These are phyloP conservation scores for Toxotes jaculatrix DNA, from an alignment of 2,113 vertebrate genomes.

Conservation along the genomic window DNA sequence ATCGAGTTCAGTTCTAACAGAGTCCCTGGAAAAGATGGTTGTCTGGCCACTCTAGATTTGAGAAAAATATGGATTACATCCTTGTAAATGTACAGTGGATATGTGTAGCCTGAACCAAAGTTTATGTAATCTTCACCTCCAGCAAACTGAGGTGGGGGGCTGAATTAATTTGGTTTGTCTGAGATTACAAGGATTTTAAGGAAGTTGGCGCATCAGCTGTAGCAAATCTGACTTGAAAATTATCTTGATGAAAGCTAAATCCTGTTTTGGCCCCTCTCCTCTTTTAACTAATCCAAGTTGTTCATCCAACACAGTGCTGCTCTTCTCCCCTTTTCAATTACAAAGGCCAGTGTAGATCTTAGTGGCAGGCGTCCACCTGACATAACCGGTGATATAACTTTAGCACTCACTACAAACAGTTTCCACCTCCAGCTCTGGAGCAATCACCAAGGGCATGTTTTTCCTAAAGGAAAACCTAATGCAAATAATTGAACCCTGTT, in stretches of 20 bases:
- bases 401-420: conserved; percentile 18
- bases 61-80: neutral
- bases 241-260: conserved; percentile 67
- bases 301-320: conserved; percentile 20
- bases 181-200: conserved; percentile 67
- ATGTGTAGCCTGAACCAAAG: conserved; percentile 2
- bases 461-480: conserved; percentile 50
- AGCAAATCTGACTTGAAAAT: conserved; percentile 62
- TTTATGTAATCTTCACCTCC: conserved; percentile 38
- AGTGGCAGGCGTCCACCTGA: conserved; percentile 25
- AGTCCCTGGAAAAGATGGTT: conserved; percentile 1
- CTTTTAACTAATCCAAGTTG: conserved; percentile 56
- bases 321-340: conserved; percentile 38
- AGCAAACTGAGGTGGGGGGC: conserved; percentile 3
- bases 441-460: conserved; percentile 5
- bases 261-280: conserved; percentile 57
- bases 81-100: neutral
- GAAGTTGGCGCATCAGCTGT: conserved; percentile 32
- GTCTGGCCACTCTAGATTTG: neutral
- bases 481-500: conserved; percentile 41
- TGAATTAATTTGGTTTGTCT: conserved; percentile 63
- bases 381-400: conserved; percentile 52
- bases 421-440: neutral
- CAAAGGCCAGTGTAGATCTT: conserved; percentile 21
- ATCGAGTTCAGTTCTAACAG: neutral